These are phyloP conservation scores for Salminus brasiliensis DNA, from an alignment of 2,113 vertebrate species.

Conservation along the genomic window DNA sequence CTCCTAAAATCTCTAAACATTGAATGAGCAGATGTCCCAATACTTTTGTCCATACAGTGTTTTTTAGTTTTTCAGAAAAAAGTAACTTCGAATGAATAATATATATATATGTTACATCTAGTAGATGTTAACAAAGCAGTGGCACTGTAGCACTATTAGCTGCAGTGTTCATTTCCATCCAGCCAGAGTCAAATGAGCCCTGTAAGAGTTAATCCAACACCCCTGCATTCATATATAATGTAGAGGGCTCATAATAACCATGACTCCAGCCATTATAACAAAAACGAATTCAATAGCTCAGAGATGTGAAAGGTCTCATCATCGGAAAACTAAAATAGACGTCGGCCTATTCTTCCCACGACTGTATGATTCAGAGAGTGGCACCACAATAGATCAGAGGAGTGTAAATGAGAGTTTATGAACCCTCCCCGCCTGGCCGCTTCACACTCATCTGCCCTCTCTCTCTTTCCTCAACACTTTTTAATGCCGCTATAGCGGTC, in stretches of 20 bases:
- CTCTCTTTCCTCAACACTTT: neutral
- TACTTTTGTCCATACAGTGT: no score
- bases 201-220: neutral
- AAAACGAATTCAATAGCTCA: neutral
- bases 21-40: no score
- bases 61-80: no score
- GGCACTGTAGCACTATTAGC: neutral
- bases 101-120: no score
- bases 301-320: neutral
- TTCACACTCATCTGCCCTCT: neutral
- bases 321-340: neutral
- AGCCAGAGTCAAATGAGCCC: neutral
- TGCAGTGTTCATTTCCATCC: neutral
- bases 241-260: neutral
- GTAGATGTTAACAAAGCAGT: neutral
- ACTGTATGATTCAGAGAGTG: neutral
- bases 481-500: neutral
- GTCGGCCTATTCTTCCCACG: neutral
- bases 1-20: no score
- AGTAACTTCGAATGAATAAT: no score
- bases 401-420: slow-evolving; percentile 10
- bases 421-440: neutral
- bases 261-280: neutral
- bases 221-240: neutral
- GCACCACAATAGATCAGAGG: neutral